phyloP scores from a whole-genome alignment of 2,797 vertebrate species.

The Poecilia velifera region DNA sequence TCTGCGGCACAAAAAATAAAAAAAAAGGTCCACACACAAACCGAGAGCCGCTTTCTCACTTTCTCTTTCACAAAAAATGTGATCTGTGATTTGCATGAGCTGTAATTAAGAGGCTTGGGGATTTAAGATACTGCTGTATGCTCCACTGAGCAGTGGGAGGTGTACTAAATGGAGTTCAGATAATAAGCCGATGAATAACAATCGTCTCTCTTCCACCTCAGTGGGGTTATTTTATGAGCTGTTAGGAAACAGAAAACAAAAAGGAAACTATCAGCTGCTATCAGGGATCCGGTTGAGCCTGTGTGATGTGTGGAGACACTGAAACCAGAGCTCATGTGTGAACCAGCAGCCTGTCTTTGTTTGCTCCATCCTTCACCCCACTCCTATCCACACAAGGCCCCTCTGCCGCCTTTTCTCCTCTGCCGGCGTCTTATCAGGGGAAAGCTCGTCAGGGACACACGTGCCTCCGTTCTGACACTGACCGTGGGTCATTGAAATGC shows the following conservation, averaged over 20 bases:
- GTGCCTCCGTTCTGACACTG: conserved; percentile 78
- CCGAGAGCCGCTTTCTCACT: conserved; percentile 28
- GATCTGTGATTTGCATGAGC: conserved; percentile 74
- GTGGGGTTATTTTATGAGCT: conserved; percentile 29
- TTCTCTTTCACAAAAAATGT: conserved; percentile 42
- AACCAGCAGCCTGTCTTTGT: conserved; percentile 72
- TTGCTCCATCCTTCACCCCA: conserved; percentile 80
- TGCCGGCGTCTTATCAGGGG: conserved; percentile 75
- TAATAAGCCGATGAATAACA: conserved; percentile 72
- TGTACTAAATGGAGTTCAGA: conserved; percentile 63
- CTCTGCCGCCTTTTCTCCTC: conserved; percentile 48
- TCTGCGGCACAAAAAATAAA: conserved; percentile 39
- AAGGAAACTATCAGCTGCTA: conserved; percentile 26
- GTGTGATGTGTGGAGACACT: conserved; percentile 40
- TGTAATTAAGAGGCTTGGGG: conserved; percentile 69
- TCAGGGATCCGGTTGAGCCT: conserved; percentile 35
- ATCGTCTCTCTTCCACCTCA: conserved; percentile 44
- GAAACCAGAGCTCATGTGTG: conserved; percentile 56
- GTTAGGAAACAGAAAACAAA: conserved; percentile 25
- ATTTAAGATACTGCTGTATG: conserved; percentile 58
- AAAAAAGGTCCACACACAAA: conserved; percentile 36
- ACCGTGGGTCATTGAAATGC: conserved; percentile 79
- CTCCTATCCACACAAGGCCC: conserved; percentile 77
- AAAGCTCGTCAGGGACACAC: conserved; percentile 80
- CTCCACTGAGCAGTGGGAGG: conserved; percentile 60